Evolutionary conservation across 2,797 vertebrate species (phyloP), one percentile per base, ranked within the genome.

Genomic region (Enteromius anoplus): DNA sequence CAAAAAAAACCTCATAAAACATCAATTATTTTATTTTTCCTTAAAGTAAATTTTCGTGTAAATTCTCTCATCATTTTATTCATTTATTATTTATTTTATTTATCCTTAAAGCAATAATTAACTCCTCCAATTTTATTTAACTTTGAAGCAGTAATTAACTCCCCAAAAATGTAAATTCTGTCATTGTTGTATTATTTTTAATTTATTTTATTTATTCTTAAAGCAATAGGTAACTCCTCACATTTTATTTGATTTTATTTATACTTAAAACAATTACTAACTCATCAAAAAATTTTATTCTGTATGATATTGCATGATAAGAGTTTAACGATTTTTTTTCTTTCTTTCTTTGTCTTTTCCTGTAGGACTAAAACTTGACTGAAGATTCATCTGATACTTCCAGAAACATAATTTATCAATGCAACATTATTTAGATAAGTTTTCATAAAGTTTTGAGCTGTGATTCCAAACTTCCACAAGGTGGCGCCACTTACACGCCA

Each of bases 311-410:
- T 45, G 11, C 12, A 45, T 45, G 10, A 15, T 32, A 17, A 51
- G 49, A 2, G 12, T 32, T 55, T 15, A 32, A 73, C 1, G 9
- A 0, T 37, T 37, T 3, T 53, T 53, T 32, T 17, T 64, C 26
- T 73, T 42, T 58, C 29, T 51, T 47, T 55, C 58, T 47, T n/a
- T 47, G 21, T 75, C 5, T 82, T 2, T 65, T 32, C 58, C 58
- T 73, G 11, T 70, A 70, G 76, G 81, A 47, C 34, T 58, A 62
- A 60, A 78, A 14, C 72, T 40, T 23, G 53, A 47, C 23, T 65
- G 55, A 69, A 72, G 75, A 75, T 19, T 1, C 42, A 37, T 45
- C 29, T 2, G 23, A 72, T 15, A n/a, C 40, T 19, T 62, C 42
- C 70, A 65, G 49, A 29, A 69, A 32, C 55, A 62, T 45, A 2